A percentile compares a stretch with the other conserved stretches of the same genome.
Evolutionary conservation across 2,888 invertebrate genomes (phyloP).

Genomic region (Baccha elongata): DNA sequence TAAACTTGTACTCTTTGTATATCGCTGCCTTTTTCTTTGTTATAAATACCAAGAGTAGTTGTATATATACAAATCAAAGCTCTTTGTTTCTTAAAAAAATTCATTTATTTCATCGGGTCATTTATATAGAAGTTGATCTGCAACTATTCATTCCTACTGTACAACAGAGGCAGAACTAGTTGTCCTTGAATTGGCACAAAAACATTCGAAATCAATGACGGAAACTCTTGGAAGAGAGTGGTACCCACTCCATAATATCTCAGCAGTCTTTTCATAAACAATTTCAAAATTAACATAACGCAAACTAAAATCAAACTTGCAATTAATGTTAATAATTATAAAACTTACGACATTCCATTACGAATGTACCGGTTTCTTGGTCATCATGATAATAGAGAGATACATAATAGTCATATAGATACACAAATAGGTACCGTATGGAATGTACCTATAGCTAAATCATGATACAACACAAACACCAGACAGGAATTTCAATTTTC

Average conservation of each 20-base stretch:
- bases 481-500: slow-evolving; percentile 44
- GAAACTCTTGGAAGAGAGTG: slow-evolving; percentile 1
- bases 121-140: slow-evolving; percentile 32
- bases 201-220: slow-evolving; percentile 20
- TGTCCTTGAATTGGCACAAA: slow-evolving; percentile 54
- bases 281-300: slow-evolving; percentile 45
- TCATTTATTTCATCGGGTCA: slow-evolving; percentile 10
- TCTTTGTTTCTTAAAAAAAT: background rate
- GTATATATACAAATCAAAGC: background rate
- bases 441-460: slow-evolving; percentile 17
- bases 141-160: slow-evolving; percentile 25
- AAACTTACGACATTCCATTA: slow-evolving; percentile 4
- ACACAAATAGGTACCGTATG: slow-evolving; percentile 39
- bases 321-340: slow-evolving; percentile 6
- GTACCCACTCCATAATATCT: background rate
- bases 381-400: slow-evolving; percentile 17
- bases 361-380: slow-evolving; percentile 38
- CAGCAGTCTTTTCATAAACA: slow-evolving; percentile 21
- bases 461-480: background rate
- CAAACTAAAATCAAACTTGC: background rate
- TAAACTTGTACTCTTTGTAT: background rate
- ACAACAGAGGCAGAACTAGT: slow-evolving; percentile 15
- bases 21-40: background rate
- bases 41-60: slow-evolving; percentile 1
- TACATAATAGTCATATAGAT: background rate